A percentile compares a stretch with the other conserved stretches of the same genome.
These are phyloP conservation scores for Taenioides sp. DNA, from an alignment of 2,797 vertebrate genomes.

Conservation along the genomic window DNA sequence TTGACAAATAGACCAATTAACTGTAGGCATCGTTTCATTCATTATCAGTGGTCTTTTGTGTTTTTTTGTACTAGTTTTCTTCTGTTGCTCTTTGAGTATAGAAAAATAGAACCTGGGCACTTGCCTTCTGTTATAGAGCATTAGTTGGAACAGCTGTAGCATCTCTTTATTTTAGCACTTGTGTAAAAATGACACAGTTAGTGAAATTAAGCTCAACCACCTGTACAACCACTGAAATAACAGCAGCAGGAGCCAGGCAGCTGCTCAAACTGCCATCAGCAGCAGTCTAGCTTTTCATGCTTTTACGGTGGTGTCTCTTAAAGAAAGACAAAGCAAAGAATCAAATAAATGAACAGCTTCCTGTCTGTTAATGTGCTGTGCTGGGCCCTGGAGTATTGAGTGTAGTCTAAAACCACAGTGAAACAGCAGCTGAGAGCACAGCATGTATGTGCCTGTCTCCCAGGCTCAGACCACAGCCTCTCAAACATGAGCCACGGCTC, in stretches of 20 bases:
- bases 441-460: conserved; percentile 60
- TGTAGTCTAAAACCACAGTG: conserved; percentile 53
- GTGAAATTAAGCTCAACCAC: conserved; percentile 17
- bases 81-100: not conserved
- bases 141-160: conserved; percentile 7
- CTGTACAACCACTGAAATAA: conserved; percentile 35
- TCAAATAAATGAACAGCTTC: conserved; percentile 59
- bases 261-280: not conserved
- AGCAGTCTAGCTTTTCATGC: not conserved
- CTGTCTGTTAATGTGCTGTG: conserved; percentile 39
- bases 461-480: conserved; percentile 61
- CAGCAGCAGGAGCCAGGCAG: conserved; percentile 25
- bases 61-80: not conserved
- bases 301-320: not conserved
- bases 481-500: conserved; percentile 61
- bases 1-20: not conserved
- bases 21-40: conserved; percentile 10
- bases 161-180: conserved; percentile 8
- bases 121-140: conserved; percentile 4
- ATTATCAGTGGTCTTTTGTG: not conserved
- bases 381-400: conserved; percentile 22
- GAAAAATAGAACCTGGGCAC: conserved; percentile 1
- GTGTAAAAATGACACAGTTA: conserved; percentile 17
- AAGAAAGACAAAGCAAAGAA: conserved; percentile 38
- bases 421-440: conserved; percentile 58